A percentile compares a stretch with the other conserved stretches of the same genome.
Evolutionary conservation across 2,113 vertebrate species (phyloP).

Genomic region (Dicrurus megarhynchus): DNA sequence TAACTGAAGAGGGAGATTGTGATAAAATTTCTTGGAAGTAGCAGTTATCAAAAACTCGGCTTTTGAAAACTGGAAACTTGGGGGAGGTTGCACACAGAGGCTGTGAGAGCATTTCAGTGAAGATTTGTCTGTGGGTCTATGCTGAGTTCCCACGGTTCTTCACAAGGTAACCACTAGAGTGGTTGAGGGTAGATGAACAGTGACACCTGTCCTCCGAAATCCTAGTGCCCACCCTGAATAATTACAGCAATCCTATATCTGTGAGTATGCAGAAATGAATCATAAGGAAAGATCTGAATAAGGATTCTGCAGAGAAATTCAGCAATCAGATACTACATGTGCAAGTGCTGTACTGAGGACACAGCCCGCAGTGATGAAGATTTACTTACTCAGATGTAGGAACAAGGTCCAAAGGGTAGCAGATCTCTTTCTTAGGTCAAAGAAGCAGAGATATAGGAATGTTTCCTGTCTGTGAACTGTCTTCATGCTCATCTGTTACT

Average conservation of each 20-base stretch:
- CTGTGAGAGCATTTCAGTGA: neutral
- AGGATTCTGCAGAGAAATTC: neutral
- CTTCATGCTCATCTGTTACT: neutral
- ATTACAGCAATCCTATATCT: neutral
- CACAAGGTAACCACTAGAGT: neutral
- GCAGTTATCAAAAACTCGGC: neutral
- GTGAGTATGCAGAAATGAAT: neutral
- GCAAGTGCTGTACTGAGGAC: neutral
- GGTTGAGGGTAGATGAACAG: neutral
- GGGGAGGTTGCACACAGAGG: neutral
- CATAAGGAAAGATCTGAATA: neutral
- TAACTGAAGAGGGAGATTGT: neutral
- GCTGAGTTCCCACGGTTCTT: neutral
- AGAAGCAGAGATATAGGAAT: neutral
- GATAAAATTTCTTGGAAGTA: constrained; percentile 5
- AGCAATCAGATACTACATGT: neutral
- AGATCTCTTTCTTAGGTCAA: neutral
- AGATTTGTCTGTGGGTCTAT: neutral
- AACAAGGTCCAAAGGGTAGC: neutral
- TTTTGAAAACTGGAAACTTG: neutral
- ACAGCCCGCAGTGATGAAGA: neutral
- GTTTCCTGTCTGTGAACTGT: neutral
- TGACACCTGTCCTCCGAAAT: neutral
- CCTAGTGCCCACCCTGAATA: neutral
- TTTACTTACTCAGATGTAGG: neutral